Percentiles rank a stretch among this genome's conserved stretches.
These are phyloP conservation scores for Chionomys nivalis DNA, from an alignment of 2,113 vertebrate species.

Conservation along the genomic window DNA sequence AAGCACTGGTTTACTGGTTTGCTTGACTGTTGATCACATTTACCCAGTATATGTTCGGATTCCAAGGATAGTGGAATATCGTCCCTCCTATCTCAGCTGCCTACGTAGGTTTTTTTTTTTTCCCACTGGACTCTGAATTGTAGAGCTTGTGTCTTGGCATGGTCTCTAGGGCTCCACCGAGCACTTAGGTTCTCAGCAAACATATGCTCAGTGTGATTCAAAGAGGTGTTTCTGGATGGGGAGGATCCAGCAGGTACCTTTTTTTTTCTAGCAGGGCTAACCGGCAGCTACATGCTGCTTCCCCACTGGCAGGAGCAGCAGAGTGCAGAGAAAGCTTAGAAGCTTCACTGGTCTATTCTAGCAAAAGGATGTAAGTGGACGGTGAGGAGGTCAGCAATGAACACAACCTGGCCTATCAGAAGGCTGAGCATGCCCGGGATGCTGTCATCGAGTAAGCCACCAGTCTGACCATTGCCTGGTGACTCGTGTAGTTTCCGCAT, in stretches of 20 bases:
- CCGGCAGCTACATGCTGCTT: neutral
- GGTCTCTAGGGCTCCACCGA: neutral
- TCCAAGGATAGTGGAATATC: neutral
- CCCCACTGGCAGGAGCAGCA: neutral
- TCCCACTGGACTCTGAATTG: neutral
- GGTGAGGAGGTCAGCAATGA: neutral
- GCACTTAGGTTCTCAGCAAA: constrained; percentile 1
- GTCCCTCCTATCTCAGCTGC: neutral
- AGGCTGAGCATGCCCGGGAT: neutral
- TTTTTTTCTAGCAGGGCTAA: neutral
- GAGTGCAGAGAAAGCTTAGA: neutral
- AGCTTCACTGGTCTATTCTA: neutral
- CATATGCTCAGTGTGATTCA: neutral
- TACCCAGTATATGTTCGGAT: neutral
- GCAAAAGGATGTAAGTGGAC: neutral
- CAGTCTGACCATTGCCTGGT: neutral
- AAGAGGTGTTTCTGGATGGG: neutral
- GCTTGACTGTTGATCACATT: neutral
- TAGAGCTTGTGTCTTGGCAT: neutral
- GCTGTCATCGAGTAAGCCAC: neutral
- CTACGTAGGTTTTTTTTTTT: neutral
- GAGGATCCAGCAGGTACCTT: neutral
- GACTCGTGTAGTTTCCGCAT: neutral
- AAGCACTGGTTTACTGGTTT: neutral
- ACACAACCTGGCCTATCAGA: neutral